Evolutionary conservation across 1,140 invertebrate genomes (phyloP).

Genomic region (Diploscapter pachys): DNA sequence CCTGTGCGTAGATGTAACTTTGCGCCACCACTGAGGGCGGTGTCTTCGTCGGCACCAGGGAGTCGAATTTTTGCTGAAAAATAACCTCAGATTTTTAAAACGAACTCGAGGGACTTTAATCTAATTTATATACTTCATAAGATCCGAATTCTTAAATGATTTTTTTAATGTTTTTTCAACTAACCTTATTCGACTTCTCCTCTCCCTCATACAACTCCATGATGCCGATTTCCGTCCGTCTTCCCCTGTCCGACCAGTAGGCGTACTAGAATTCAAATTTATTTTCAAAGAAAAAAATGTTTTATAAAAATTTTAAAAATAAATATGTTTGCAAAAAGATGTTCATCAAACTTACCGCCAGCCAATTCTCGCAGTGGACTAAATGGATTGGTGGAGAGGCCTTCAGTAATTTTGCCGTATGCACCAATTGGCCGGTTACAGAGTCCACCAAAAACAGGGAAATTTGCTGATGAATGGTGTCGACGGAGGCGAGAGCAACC

Average conservation of each 20-base stretch:
- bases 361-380: slow-evolving; percentile 94
- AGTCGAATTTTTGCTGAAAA: slow-evolving; percentile 67
- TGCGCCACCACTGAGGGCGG: slow-evolving; percentile 79
- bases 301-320: slow-evolving; percentile 6
- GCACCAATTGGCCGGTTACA: slow-evolving; percentile 73
- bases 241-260: slow-evolving; percentile 86
- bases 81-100: not conserved
- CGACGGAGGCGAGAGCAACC: slow-evolving; percentile 15
- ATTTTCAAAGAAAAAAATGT: slow-evolving; percentile 2
- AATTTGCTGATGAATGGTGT: slow-evolving; percentile 24
- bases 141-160: not conserved
- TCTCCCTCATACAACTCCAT: slow-evolving; percentile 89
- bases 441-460: slow-evolving; percentile 80
- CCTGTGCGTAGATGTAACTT: slow-evolving; percentile 81
- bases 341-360: slow-evolving; percentile 67
- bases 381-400: slow-evolving; percentile 78
- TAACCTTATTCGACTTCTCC: slow-evolving; percentile 23
- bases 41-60: slow-evolving; percentile 66
- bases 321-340: too few species aligned
- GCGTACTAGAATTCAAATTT: slow-evolving; percentile 68
- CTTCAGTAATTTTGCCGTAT: slow-evolving; percentile 61
- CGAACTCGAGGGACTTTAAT: not conserved
- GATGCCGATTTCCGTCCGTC: slow-evolving; percentile 82
- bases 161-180: slow-evolving; percentile 34
- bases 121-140: too few species aligned